Evolutionary conservation across 2,113 vertebrate genomes (phyloP), one percentile per base, ranked within the genome.

Genomic region (Marmota flaviventris): DNA sequence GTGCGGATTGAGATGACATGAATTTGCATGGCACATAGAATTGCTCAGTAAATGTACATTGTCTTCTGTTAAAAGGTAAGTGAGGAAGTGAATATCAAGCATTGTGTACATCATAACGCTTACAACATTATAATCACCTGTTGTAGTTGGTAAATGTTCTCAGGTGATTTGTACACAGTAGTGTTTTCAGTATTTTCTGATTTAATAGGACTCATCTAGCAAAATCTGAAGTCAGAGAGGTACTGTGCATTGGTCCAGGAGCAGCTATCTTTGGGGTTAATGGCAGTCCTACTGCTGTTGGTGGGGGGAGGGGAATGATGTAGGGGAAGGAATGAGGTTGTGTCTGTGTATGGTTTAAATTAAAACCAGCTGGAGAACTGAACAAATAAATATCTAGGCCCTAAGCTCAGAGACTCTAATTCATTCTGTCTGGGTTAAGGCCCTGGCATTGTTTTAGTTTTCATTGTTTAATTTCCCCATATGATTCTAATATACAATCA

Each of bases 141-240:
- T 61, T 90, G 70, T 53, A 53, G 63, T 94, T 75, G 65, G 89
- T 86, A 79, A 84, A 91, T 6, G 12, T 65, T 95, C 34, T 91
- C 32, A 45, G 72, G n/a, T 25, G 34, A 24, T 7, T 42, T 65
- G 42, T 37, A 51, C 42, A 61, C 17, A 48, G 81, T 2, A 79
- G 10, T 67, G 32, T 70, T 63, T 83, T 95, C 56, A 39, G 63
- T 65, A 16, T n/a, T 76, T 95, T 93, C 79, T 94, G 42, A 67
- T 78, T 61, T n/a, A 78, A 18, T 73, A 17, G 61, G 53, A 22
- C 25, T 91, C 9, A n/a, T n/a, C 10, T 82, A 78, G n/a, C 58
- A 39, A 77, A 92, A 69, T n/a, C 39, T 18, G 2, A 51, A 88
- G 65, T 70, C 18, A 27, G 70, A 67, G 45, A 56, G 56, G 29